phyloP scores from a whole-genome alignment of 1,140 invertebrate species.

The Drosophila fuyamai region DNA sequence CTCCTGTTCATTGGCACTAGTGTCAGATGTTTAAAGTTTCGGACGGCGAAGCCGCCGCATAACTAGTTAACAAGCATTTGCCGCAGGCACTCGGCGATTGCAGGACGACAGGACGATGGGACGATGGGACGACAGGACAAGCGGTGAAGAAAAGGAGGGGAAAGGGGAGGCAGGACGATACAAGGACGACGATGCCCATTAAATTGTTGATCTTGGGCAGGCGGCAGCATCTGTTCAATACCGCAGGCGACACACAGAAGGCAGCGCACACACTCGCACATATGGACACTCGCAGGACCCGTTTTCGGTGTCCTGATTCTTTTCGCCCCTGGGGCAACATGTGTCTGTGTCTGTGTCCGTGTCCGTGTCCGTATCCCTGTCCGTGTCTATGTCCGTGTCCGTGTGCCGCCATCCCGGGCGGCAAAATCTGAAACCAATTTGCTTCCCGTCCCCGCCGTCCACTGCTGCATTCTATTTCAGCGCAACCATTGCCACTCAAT shows the following conservation, averaged over 20 bases:
- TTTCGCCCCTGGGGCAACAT: conserved; percentile 49
- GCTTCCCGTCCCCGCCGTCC: conserved; percentile 42
- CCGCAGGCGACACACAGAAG: conserved; percentile 36
- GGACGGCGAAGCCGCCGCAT: conserved; percentile 36
- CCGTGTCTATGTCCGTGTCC: conserved; percentile 21
- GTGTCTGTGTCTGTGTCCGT: conserved; percentile 24
- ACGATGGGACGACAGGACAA: neutral
- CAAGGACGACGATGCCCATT: conserved; percentile 31
- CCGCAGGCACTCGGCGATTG: conserved; percentile 17
- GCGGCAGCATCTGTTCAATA: conserved; percentile 63
- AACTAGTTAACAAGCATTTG: conserved; percentile 64
- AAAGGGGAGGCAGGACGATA: neutral
- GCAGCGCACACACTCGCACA: conserved; percentile 5
- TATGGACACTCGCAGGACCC: conserved; percentile 21
- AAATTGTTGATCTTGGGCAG: conserved; percentile 63
- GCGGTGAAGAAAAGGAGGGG: too few species aligned
- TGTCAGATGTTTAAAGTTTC: conserved; percentile 68
- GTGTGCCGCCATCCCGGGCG: conserved; percentile 13
- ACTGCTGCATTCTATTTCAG: conserved; percentile 13
- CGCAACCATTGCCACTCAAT: conserved; percentile 49
- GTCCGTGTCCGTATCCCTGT: conserved; percentile 13
- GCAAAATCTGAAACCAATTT: conserved; percentile 78
- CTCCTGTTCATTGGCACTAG: conserved; percentile 51
- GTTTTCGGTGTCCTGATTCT: conserved; percentile 46
- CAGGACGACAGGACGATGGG: neutral